Evolutionary conservation across 2,113 vertebrate species (phyloP).

Genomic region (Neodontobutis hainanensis): DNA sequence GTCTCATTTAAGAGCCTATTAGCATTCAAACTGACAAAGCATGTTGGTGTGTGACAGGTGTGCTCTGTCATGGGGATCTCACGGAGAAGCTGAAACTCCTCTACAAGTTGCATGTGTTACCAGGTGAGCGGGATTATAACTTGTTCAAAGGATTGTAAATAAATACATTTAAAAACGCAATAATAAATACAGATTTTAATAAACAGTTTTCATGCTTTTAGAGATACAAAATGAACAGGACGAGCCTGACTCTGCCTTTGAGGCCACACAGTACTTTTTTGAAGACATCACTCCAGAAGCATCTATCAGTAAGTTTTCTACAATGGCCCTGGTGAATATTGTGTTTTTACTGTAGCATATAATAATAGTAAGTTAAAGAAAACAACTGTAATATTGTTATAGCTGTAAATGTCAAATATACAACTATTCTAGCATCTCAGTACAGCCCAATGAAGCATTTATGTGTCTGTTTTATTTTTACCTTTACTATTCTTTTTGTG

Average conservation of each 20-base stretch:
- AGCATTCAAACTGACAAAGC: background rate
- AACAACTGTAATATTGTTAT: too few species aligned
- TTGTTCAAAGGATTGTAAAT: background rate
- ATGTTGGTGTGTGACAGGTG: slow-evolving; percentile 76
- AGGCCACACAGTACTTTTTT: slow-evolving; percentile 98
- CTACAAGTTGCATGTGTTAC: slow-evolving; percentile 94
- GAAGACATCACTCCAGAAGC: slow-evolving; percentile 97
- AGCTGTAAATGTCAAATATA: too few species aligned
- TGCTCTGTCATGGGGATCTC: slow-evolving; percentile 91
- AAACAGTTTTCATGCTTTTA: slow-evolving; percentile 30
- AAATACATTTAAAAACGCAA: background rate
- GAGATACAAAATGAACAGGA: slow-evolving; percentile 88
- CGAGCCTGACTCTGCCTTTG: slow-evolving; percentile 96
- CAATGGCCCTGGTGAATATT: background rate
- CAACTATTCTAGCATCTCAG: too few species aligned
- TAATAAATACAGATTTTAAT: background rate
- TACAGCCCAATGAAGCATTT: too few species aligned
- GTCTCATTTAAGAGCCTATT: background rate
- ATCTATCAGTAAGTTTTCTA: slow-evolving; percentile 81
- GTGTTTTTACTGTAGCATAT: too few species aligned
- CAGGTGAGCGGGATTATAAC: slow-evolving; percentile 80
- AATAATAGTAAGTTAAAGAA: too few species aligned
- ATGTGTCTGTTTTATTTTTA: background rate
- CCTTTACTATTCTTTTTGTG: background rate
- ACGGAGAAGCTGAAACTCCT: slow-evolving; percentile 94